A percentile compares a stretch with the other conserved stretches of the same genome.
These are phyloP conservation scores for Delia radicum DNA, from an alignment of 1,140 invertebrate species.

Conservation along the genomic window DNA sequence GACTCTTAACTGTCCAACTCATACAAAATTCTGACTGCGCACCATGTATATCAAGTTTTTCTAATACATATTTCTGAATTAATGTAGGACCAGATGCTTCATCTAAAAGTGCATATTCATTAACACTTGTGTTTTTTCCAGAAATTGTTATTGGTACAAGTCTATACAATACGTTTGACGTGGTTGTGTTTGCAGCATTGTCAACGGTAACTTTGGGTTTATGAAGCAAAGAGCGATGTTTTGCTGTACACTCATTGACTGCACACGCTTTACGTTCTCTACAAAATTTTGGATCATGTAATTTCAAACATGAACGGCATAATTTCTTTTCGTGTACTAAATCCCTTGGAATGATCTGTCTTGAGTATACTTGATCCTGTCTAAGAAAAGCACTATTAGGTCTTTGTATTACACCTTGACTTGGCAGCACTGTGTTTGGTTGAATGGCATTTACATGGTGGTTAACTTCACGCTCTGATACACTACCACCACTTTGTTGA, in stretches of 20 bases:
- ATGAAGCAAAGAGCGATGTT: no score
- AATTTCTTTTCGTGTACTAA: no score
- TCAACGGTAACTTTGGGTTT: no score
- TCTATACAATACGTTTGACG: neutral
- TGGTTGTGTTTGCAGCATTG: neutral
- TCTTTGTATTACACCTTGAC: no score
- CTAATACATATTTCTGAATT: neutral
- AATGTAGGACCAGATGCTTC: neutral
- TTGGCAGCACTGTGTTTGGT: no score
- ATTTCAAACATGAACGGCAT: no score
- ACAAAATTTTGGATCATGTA: no score
- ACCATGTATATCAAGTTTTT: neutral
- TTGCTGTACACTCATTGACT: no score
- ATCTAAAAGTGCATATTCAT: neutral
- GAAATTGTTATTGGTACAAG: neutral
- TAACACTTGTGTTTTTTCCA: neutral
- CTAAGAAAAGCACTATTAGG: no score
- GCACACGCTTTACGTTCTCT: no score
- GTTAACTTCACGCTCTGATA: neutral
- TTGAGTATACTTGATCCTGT: no score
- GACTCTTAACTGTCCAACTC: neutral
- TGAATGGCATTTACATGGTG: neutral
- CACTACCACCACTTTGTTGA: no score
- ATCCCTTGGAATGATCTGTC: neutral
- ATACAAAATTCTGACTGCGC: neutral